Base-by-base conservation (phyloP, 2,888 invertebrate genomes). In the Acleris emargana region DNA sequence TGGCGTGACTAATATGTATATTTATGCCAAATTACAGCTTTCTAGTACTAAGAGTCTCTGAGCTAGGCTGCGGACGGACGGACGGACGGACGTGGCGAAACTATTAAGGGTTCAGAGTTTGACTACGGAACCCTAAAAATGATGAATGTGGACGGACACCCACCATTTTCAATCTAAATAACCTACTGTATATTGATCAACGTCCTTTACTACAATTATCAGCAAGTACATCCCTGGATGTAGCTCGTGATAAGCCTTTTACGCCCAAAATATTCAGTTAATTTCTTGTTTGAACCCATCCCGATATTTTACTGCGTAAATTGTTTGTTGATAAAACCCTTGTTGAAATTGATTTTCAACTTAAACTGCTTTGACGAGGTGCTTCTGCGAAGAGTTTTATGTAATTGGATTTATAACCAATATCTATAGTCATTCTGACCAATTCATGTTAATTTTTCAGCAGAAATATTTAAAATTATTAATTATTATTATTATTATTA, bases 231-330 rank as follows among this genome's bases (percentile, higher is more conserved):
- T 59, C 59, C 54, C 49, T 43, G 25, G 18, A 42, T 13, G 20
- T 5, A 25, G 18, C 57, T 25, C 17, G 20, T 53, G 59, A 42
- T 55, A 64, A 64, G 59, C 50, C 20, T 50, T 54, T 60, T 60
- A 38, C 18, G 22, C 51, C 38, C 45, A 60, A 57, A 64, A 60
- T 55, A 60, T 51, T 55, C n/a, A 57, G 55, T 66, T 60, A 51
- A 60, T 66, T 51, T 55, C 60, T 50, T 57, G 64, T 60, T 51
- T 66, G 45, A 45, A 20, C 25, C 50, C 32, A n/a, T 16, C 9
- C 42, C 54, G 18, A 49, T 58, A 50, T 51, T 60, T 60, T 25
- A 45, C 4, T 13, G 5, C 13, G 60, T 66, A 60, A 66, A 51
- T 60, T 62, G 62, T 57, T 62, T 60, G 55, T 57, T 60, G 50